A percentile compares a stretch with the other conserved stretches of the same genome.
phyloP scores from a whole-genome alignment of 2,888 invertebrate species.

The Cordilura impudica region DNA sequence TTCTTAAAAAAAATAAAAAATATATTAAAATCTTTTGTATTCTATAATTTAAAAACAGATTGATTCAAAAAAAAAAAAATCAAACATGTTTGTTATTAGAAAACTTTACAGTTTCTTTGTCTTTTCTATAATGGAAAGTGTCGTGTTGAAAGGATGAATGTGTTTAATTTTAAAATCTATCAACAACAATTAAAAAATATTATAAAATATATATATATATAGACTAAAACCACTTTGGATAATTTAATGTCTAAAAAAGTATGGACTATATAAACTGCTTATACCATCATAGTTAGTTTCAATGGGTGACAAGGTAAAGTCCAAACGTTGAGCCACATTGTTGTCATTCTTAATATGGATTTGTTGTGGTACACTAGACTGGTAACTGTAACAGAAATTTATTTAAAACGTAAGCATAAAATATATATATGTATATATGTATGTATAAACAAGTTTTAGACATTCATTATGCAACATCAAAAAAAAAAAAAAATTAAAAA shows the following conservation, averaged over 20 bases:
- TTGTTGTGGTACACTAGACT: conserved; percentile 77
- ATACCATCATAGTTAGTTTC: conserved; percentile 76
- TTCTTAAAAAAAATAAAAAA: too few species aligned
- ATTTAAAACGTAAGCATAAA: conserved; percentile 14
- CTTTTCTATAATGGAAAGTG: neutral
- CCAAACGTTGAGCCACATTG: conserved; percentile 73
- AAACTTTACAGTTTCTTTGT: neutral
- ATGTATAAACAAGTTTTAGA: conserved; percentile 44
- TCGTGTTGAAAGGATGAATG: conserved; percentile 2
- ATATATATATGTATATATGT: conserved; percentile 13
- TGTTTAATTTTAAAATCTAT: conserved; percentile 40
- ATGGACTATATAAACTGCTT: conserved; percentile 76
- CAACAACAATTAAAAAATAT: conserved; percentile 57
- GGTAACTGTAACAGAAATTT: conserved; percentile 78
- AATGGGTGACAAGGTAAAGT: conserved; percentile 75
- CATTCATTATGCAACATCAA: conserved; percentile 41
- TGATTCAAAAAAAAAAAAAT: too few species aligned
- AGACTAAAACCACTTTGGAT: conserved; percentile 52
- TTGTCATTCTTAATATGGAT: conserved; percentile 76
- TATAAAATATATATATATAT: conserved; percentile 56
- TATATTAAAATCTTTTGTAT: too few species aligned
- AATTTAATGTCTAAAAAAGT: conserved; percentile 74
- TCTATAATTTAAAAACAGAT: too few species aligned
- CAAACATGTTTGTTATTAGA: neutral
- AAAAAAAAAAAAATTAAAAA: neutral